Base-by-base conservation (phyloP, 2,888 invertebrate genomes). In the Megamerina dolium region DNA sequence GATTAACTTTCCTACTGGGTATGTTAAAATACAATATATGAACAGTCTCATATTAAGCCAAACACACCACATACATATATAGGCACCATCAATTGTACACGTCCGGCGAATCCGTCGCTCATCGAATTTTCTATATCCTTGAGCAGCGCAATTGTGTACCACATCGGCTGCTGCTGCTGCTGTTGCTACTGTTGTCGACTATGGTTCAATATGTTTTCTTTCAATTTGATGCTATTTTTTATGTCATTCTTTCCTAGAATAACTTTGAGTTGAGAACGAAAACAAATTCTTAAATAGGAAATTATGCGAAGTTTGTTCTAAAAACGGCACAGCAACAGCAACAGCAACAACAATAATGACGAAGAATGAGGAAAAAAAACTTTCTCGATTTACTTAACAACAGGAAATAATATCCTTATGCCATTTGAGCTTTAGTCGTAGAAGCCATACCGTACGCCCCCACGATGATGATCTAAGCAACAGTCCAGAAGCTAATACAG, bases 191-290 rank as follows among this genome's bases (percentile, higher is more conserved):
- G 23, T 23, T 23, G 23, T n/a, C n/a, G n/a, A n/a, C n/a, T n/a
- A n/a, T n/a, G 23, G 10, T 23, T 64, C 61, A 62, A 62, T 62
- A 64, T 63, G 61, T 64, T 64, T 60, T 56, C 60, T 59, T 58
- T 61, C 63, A 58, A 63, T 64, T 64, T 62, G 56, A 56, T 36
- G 4, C 6, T 23, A n/a, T 41, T 30, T 29, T 35, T 16, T 17
- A 26, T 26, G 18, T 26, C 33, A 13, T 18, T 32, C 3, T 16
- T 20, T 23, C 8, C 8, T 21, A 17, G 12, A 32, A 16, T 8
- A 17, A 12, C 13, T 14, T 17, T 33, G 33, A 9, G 14, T 16
- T 34, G 27, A 26, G 19, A 16, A 27, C 42, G 35, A 47, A 51
- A 47, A 49, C 41, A 47, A 48, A 49, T 40, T 45, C 46, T 38